A percentile compares a stretch with the other conserved stretches of the same genome.
These are phyloP conservation scores for Drosophila yooni DNA, from an alignment of 2,888 invertebrate genomes.

Conservation along the genomic window DNA sequence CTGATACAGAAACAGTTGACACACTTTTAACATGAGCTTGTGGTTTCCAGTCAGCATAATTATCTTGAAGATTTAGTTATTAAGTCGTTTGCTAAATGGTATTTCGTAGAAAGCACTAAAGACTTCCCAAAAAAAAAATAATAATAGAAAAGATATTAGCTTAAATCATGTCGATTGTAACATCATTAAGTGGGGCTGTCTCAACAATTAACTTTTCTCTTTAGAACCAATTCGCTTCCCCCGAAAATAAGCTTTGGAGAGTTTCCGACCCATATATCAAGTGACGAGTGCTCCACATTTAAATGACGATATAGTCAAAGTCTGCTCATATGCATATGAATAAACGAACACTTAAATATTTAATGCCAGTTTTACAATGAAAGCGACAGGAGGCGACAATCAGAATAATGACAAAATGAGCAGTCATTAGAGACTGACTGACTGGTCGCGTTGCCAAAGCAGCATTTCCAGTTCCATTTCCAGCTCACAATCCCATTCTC, in stretches of 20 bases:
- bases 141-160: background rate
- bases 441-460: constrained; percentile 11
- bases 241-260: background rate
- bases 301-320: constrained; percentile 27
- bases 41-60: background rate
- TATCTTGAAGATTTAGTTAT: background rate
- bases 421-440: constrained; percentile 64
- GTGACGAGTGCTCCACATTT: constrained; percentile 52
- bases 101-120: background rate
- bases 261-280: constrained; percentile 40
- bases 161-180: background rate
- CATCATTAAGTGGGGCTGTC: background rate
- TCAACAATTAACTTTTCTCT: background rate
- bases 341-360: constrained; percentile 57
- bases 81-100: background rate
- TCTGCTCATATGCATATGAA: constrained; percentile 45
- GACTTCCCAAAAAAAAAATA: background rate
- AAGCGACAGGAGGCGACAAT: constrained; percentile 51
- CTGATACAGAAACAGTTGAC: background rate
- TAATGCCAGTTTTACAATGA: constrained; percentile 55
- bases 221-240: background rate
- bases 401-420: constrained; percentile 72
- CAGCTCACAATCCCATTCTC: constrained; percentile 10
- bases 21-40: background rate
- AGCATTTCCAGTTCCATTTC: constrained; percentile 9